Conservation (phyloP, 2,113 vertebrate species). For the Zeus faber region DNA sequence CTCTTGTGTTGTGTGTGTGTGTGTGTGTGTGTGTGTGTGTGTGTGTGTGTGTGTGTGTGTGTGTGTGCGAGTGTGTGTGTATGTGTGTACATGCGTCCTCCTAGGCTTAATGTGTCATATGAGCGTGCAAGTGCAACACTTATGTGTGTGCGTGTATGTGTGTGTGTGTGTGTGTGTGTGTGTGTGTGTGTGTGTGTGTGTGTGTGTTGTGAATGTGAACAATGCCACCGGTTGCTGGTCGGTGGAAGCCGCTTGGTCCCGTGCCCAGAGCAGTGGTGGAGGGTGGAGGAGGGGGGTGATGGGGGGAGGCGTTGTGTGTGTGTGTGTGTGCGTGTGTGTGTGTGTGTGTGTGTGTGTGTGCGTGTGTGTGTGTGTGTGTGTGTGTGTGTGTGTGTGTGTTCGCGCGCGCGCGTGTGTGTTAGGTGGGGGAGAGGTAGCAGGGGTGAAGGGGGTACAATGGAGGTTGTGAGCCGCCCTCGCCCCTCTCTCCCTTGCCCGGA, state of each 20-base stretch:
- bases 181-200: constrained; percentile 36
- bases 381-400: constrained; percentile 7
- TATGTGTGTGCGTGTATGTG: no score
- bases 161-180: background rate
- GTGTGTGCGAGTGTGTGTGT: constrained; percentile 3
- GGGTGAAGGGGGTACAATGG: no score
- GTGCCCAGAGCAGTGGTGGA: constrained; percentile 43
- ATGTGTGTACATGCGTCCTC: constrained; percentile 2
- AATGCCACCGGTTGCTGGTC: constrained; percentile 68
- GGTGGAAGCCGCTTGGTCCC: constrained; percentile 48
- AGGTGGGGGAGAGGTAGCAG: no score
- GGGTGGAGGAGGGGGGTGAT: background rate
- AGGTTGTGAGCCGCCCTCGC: no score
- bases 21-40: background rate
- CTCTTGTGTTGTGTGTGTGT: background rate
- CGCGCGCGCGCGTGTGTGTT: background rate
- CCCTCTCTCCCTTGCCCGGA: no score
- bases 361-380: background rate
- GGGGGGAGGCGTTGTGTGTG: background rate
- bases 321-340: background rate
- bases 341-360: constrained; percentile 26
- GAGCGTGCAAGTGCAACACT: constrained; percentile 26
- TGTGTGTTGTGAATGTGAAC: constrained; percentile 39
- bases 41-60: background rate
- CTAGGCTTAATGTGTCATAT: constrained; percentile 6